Conservation (phyloP, 2,797 vertebrate species). For the Trachurus trachurus region DNA sequence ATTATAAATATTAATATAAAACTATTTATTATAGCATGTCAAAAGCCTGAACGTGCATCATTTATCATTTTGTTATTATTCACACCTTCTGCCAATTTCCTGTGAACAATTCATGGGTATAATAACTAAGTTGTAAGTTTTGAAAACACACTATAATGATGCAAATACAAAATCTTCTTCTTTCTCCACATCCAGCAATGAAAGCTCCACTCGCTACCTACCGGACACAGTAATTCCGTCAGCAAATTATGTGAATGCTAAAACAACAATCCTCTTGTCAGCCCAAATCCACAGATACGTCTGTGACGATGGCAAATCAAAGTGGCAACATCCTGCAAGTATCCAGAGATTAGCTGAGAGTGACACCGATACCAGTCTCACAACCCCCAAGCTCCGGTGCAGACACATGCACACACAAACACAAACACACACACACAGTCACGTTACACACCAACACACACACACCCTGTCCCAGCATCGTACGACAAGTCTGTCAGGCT, state of each 20-base stretch:
- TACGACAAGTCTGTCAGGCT: constrained; percentile 71
- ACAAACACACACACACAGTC: constrained; percentile 20
- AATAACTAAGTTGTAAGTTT: not conserved
- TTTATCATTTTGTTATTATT: not conserved
- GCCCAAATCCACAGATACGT: constrained; percentile 68
- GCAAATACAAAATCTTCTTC: constrained; percentile 19
- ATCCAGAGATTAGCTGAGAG: constrained; percentile 77
- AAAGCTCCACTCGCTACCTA: constrained; percentile 54
- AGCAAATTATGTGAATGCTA: constrained; percentile 54
- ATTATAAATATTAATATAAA: not conserved
- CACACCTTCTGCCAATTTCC: not conserved
- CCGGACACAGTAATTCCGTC: constrained; percentile 65
- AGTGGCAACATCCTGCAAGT: constrained; percentile 76
- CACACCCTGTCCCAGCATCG: constrained; percentile 44
- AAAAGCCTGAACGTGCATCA: no score
- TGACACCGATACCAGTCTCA: constrained; percentile 73
- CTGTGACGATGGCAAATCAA: constrained; percentile 71
- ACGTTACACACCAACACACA: constrained; percentile 34
- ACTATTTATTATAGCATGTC: not conserved
- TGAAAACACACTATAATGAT: constrained; percentile 17
- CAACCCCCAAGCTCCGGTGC: constrained; percentile 50
- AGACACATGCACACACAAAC: constrained; percentile 15
- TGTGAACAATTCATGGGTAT: not conserved
- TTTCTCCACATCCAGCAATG: constrained; percentile 30
- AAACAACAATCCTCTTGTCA: constrained; percentile 79